A percentile compares a stretch with the other conserved stretches of the same genome.
Conservation (phyloP, 2,888 invertebrate species). For the Chrysopilus asiliformis region DNA sequence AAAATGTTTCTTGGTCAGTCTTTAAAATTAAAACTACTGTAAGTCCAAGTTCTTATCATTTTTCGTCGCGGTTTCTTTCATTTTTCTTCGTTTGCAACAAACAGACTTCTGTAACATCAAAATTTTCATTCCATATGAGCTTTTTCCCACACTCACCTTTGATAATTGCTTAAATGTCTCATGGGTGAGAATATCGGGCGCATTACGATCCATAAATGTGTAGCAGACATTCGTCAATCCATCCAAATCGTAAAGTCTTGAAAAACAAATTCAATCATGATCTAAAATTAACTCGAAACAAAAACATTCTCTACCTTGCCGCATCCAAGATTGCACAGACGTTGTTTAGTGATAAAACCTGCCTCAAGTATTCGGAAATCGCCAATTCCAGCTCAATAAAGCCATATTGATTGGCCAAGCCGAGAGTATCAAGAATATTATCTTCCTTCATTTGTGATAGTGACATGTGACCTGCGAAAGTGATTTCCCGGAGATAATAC, state of each 20-base stretch:
- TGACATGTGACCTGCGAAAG: slow-evolving; percentile 50
- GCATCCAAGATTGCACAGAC: slow-evolving; percentile 93
- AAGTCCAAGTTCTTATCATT: too few relatives aligned
- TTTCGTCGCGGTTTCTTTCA: too few relatives aligned
- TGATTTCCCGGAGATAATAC: slow-evolving; percentile 4
- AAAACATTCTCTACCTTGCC: slow-evolving; percentile 43
- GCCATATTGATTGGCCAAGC: slow-evolving; percentile 91
- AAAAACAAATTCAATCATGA: too few relatives aligned
- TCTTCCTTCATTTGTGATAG: slow-evolving; percentile 52
- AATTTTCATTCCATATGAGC: background rate
- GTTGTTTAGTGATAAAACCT: slow-evolving; percentile 74
- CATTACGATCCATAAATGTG: slow-evolving; percentile 82
- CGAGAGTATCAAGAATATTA: slow-evolving; percentile 56
- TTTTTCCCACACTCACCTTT: slow-evolving; percentile 37
- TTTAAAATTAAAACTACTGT: too few relatives aligned
- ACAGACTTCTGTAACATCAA: too few relatives aligned
- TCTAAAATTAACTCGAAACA: too few relatives aligned
- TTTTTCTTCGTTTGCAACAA: too few relatives aligned
- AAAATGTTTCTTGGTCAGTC: too few relatives aligned
- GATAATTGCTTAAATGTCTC: slow-evolving; percentile 76
- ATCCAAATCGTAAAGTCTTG: slow-evolving; percentile 48
- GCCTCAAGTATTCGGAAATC: slow-evolving; percentile 84
- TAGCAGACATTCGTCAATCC: slow-evolving; percentile 67
- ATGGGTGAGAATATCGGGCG: slow-evolving; percentile 67
- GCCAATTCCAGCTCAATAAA: slow-evolving; percentile 83